Evolutionary conservation across 2,888 invertebrate species (phyloP), one percentile per base, ranked within the genome.

Genomic region (Chromoteleia sp.): DNA sequence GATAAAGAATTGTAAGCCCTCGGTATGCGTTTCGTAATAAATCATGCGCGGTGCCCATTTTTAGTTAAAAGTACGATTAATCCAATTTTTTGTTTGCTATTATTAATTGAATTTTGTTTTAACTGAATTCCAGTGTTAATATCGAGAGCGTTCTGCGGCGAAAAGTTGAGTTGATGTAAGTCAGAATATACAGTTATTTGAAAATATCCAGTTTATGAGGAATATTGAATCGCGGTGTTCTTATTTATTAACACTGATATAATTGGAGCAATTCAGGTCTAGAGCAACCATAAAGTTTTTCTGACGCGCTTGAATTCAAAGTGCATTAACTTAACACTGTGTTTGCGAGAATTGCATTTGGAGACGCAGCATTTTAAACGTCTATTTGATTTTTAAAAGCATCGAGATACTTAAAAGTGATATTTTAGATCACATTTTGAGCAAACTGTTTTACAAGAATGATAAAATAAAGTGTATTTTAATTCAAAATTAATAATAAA

Each of bases 161-260:
- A 12, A 33, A 15, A 54, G 33, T 15, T 30, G 15, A 30, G 5
- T 54, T 30, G 52, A 54, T 54, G 33, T 54, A 54, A 54, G 15
- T 30, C 7, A 30, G 33, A 30, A 15, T n/a, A 8, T 54, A 54
- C 52, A 33, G 52, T 50, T 50, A 50, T 54, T 54, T 54, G 52
- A 54, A 54, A 54, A 54, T 30, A 54, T 54, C 17, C 33, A 54
- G 33, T 54, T 54, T 54, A 54, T 54, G 33, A 54, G 10, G 15
- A 54, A 50, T 43, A 50, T 50, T 50, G 50, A 50, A 33, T 54
- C 8, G 33, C 33, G 12, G 12, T 12, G 36, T 36, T 56, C 36
- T 15, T 56, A 56, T 56, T 36, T 12, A 39, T 36, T 5, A 29
- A 50, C 36, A 36, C 19, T 56, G 36, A 56, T 56, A 39, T 56